Evolutionary conservation across 2,888 invertebrate genomes (phyloP).

Genomic region (Apamea anceps): DNA sequence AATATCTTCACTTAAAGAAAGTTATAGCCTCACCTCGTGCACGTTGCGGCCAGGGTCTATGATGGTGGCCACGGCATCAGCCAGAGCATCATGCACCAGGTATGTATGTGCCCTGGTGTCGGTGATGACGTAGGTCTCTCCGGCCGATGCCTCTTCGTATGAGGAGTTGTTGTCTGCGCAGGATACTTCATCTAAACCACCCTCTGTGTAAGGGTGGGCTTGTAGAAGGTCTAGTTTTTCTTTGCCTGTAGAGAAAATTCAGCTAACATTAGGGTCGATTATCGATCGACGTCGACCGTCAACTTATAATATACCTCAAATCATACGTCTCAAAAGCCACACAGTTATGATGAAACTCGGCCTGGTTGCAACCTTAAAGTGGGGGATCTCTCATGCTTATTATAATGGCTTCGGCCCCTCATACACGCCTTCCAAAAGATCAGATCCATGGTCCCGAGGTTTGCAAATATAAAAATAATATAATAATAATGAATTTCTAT

Average conservation of each 20-base stretch:
- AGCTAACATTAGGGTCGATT: background rate
- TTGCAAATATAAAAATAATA: background rate
- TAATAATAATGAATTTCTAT: background rate
- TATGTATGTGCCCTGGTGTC: constrained; percentile 81
- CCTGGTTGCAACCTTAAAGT: background rate
- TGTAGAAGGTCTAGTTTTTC: constrained; percentile 78
- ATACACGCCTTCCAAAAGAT: background rate
- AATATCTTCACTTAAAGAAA: background rate
- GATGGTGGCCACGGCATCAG: constrained; percentile 52
- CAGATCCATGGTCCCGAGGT: background rate
- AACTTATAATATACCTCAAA: background rate
- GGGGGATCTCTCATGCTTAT: background rate
- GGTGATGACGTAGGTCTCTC: constrained; percentile 86
- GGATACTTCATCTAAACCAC: constrained; percentile 75
- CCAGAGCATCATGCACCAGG: constrained; percentile 81
- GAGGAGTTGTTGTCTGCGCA: constrained; percentile 70
- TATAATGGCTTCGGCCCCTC: background rate
- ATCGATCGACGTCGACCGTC: background rate
- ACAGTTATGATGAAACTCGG: background rate
- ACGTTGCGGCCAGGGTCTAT: constrained; percentile 65
- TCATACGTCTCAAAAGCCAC: background rate
- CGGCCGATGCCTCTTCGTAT: constrained; percentile 64
- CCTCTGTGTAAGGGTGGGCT: constrained; percentile 69
- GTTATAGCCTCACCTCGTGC: constrained; percentile 26
- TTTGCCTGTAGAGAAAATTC: constrained; percentile 70